Conservation (phyloP, 1,140 invertebrate species). For the Nomia melanderi region DNA sequence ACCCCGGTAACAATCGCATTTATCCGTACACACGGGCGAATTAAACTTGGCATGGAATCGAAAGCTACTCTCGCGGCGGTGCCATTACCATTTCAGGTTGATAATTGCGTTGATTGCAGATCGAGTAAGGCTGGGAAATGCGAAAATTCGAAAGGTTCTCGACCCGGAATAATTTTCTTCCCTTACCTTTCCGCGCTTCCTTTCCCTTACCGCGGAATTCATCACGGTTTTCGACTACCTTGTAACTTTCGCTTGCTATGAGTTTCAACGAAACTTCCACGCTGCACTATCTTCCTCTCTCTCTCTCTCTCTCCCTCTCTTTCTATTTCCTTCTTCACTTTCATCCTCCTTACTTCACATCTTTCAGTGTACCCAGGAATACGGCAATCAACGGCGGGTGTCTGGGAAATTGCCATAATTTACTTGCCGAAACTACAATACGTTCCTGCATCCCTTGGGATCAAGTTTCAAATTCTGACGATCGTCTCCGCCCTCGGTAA, state of each 20-base stretch:
- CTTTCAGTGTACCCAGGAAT: not conserved
- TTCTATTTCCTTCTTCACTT: not conserved
- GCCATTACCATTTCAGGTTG: constrained; percentile 12
- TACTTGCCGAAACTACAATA: not conserved
- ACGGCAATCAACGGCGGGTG: not conserved
- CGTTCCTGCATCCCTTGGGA: not conserved
- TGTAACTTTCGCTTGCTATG: not conserved
- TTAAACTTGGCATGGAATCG: constrained; percentile 29
- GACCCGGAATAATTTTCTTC: constrained; percentile 42
- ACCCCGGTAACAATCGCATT: too few species aligned
- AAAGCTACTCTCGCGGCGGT: not conserved
- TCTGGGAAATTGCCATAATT: constrained; percentile 13
- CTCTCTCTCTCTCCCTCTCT: not conserved
- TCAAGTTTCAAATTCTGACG: not conserved
- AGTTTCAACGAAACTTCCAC: not conserved
- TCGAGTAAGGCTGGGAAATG: not conserved
- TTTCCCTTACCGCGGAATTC: constrained; percentile 34
- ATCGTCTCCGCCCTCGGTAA: not conserved
- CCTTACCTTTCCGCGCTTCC: not conserved
- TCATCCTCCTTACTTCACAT: too few species aligned
- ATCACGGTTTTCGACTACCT: constrained; percentile 29
- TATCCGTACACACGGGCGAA: constrained; percentile 1
- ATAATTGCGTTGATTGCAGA: constrained; percentile 51
- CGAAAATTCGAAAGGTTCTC: constrained; percentile 17
- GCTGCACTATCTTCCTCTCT: not conserved